Percentiles rank a stretch among this genome's conserved stretches.
Conservation (phyloP, 1,140 invertebrate genomes). For the Coptotermes formosanus region DNA sequence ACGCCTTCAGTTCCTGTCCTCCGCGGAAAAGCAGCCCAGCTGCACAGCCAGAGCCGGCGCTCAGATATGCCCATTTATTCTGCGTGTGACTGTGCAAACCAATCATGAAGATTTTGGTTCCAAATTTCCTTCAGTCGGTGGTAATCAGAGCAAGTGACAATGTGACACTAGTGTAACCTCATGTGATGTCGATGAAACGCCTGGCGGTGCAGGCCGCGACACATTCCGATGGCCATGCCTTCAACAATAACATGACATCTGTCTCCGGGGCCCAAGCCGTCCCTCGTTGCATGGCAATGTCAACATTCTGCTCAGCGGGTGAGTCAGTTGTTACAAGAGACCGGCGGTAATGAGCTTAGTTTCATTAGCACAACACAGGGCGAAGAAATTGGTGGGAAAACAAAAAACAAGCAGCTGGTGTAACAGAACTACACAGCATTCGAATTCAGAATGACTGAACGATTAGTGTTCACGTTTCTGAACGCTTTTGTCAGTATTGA, state of each 20-base stretch:
- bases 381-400: too few relatives aligned
- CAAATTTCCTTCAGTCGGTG: not conserved
- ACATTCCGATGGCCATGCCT: not conserved
- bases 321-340: not conserved
- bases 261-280: not conserved
- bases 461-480: too few relatives aligned
- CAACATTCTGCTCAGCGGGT: slow-evolving; percentile 25
- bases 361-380: too few relatives aligned
- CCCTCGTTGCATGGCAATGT: slow-evolving; percentile 17
- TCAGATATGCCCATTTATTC: not conserved
- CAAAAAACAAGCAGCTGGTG: too few relatives aligned
- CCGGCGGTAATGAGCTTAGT: too few relatives aligned
- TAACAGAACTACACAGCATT: too few relatives aligned
- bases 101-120: not conserved
- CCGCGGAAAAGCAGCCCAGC: too few relatives aligned
- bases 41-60: too few relatives aligned
- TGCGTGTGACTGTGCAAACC: not conserved
- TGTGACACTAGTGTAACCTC: not conserved
- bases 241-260: slow-evolving; percentile 26
- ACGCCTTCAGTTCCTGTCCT: too few relatives aligned
- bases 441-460: too few relatives aligned
- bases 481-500: too few relatives aligned
- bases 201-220: slow-evolving; percentile 24
- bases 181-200: not conserved
- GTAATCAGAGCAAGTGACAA: not conserved